Base-by-base conservation (phyloP, 2,797 vertebrate species). In the Acestrorhynchus altus region DNA sequence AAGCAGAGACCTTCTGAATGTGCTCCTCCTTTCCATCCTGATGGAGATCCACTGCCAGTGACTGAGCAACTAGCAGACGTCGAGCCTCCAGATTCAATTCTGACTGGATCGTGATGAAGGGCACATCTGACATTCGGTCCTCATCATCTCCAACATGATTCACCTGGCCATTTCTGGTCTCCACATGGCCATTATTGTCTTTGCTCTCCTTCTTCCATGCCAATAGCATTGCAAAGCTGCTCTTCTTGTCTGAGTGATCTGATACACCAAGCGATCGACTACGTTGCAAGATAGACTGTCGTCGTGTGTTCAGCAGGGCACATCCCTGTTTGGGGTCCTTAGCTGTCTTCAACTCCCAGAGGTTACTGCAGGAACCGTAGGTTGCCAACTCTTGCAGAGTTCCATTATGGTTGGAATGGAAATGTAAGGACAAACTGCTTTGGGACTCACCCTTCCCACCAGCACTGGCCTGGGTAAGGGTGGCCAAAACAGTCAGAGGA, bases 11-110 rank as follows among this genome's bases (percentile, higher is more conserved):
- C 86, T 90, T 96, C 80, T 79, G 88, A 63, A 90, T 92, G 69
- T 97, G 93, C 60, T 88, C 85, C 15, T 95, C 89, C 68, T 91
- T 92, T 26, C 93, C 92, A 61, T 95, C 95, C 68, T 91, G 89
- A 79, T 92, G 92, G 67, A 97, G 88, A 84, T 95, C 91, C 59
- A 94, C 88, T 28, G 96, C 96, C 71, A 99, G 92, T 8, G 97
- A 95, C 86, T 96, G 97, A 16, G 95, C 96, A 83, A 95, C 95
- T 61, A 98, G 89, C 57, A 96, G 13, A 83, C 95, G 94, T 77
- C 95, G 92, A 70, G 92, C 90, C 1, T 96, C 96, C 74, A 91
- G 69, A 61, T 90, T 95, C 86, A 96, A 44, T 84, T 96, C 96
- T 2, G 96, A 91, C 83, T 95, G 96, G 66, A 96, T 67, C 51